Evolutionary conservation across 2,888 invertebrate species (phyloP).

Genomic region (Melieria picta): DNA sequence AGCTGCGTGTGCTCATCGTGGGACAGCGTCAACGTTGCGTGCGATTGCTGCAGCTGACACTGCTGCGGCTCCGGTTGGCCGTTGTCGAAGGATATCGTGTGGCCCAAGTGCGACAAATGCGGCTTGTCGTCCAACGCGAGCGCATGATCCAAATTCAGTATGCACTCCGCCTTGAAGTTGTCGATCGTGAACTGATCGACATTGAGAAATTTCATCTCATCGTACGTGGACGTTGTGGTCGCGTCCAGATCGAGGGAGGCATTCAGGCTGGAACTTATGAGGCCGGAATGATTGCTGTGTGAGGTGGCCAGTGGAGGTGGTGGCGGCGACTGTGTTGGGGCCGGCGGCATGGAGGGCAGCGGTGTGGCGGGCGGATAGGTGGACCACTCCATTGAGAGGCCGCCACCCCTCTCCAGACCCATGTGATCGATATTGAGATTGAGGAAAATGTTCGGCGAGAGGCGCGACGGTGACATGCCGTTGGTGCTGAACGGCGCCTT

Average conservation of each 20-base stretch:
- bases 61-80: constrained; percentile 30
- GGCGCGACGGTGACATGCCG: constrained; percentile 60
- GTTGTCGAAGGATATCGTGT: constrained; percentile 20
- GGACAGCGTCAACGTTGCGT: too few species aligned
- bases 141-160: constrained; percentile 64
- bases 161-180: constrained; percentile 65
- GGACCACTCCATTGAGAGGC: constrained; percentile 66
- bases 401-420: constrained; percentile 59
- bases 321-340: constrained; percentile 45
- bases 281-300: constrained; percentile 28
- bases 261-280: constrained; percentile 42
- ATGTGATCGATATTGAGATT: constrained; percentile 65
- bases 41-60: constrained; percentile 28
- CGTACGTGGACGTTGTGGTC: constrained; percentile 60
- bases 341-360: constrained; percentile 41
- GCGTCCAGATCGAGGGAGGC: constrained; percentile 54
- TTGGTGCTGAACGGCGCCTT: constrained; percentile 53
- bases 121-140: constrained; percentile 54
- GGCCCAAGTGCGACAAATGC: constrained; percentile 21
- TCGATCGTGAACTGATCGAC: constrained; percentile 67
- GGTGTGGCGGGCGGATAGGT: constrained; percentile 51
- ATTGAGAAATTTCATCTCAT: constrained; percentile 66
- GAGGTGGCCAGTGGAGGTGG: constrained; percentile 37
- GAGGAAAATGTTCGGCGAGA: constrained; percentile 66
- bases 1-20: constrained; percentile 29